phyloP scores from a whole-genome alignment of 2,888 invertebrate species.

The Pyrocoelia pectoralis region DNA sequence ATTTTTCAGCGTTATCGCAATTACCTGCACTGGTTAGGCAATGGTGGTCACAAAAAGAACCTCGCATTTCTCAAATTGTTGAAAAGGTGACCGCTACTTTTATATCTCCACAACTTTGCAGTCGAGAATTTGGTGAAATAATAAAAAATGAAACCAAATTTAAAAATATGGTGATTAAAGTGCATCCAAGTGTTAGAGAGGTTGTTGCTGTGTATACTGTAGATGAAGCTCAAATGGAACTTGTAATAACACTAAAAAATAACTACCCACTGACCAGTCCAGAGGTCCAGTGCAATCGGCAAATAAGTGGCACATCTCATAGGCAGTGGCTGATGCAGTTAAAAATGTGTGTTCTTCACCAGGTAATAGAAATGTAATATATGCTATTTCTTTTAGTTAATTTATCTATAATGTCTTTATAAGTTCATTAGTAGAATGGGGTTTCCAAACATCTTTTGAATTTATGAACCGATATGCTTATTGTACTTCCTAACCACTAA shows the following conservation, averaged over 20 bases:
- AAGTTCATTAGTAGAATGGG: too few relatives aligned
- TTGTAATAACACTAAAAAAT: slow-evolving; percentile 77
- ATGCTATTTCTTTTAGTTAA: too few relatives aligned
- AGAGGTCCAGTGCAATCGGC: slow-evolving; percentile 72
- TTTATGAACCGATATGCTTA: too few relatives aligned
- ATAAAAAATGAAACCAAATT: slow-evolving; percentile 65
- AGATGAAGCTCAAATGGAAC: slow-evolving; percentile 82
- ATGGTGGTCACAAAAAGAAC: slow-evolving; percentile 78
- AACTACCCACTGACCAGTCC: slow-evolving; percentile 88
- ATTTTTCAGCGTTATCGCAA: slow-evolving; percentile 67
- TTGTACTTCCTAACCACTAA: too few relatives aligned
- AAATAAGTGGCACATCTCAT: slow-evolving; percentile 74
- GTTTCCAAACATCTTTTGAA: too few relatives aligned
- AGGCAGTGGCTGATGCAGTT: slow-evolving; percentile 84
- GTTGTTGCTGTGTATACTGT: slow-evolving; percentile 82
- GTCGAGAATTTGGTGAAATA: slow-evolving; percentile 69
- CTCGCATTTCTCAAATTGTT: slow-evolving; percentile 70
- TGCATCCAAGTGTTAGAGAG: slow-evolving; percentile 77
- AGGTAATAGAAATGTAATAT: slow-evolving; percentile 69
- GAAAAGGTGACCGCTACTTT: slow-evolving; percentile 74
- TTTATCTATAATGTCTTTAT: too few relatives aligned
- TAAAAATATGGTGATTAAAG: slow-evolving; percentile 76
- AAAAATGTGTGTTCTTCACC: slow-evolving; percentile 85
- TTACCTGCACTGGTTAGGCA: slow-evolving; percentile 78
- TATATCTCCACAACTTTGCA: slow-evolving; percentile 72